Evolutionary conservation across 2,888 invertebrate genomes (phyloP), one percentile per base, ranked within the genome.

Genomic region (Crossocerus cetratus): DNA sequence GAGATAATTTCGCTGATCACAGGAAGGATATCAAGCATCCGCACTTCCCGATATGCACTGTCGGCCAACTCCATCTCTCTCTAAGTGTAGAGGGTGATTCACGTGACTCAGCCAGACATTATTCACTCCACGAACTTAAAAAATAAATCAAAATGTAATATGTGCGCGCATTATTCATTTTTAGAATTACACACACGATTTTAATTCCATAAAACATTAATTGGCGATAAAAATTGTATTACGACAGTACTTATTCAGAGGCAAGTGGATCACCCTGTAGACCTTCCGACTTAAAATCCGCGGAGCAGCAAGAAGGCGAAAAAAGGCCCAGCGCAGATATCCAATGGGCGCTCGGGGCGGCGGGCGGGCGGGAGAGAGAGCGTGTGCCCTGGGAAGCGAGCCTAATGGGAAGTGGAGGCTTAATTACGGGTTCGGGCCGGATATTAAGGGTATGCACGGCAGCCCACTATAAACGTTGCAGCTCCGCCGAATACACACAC

Each of bases 381-480:
- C 72, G 53, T 72, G 69, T 73, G 75, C 68, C 68, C 79, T 59
- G 60, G 80, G 72, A 74, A 76, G 73, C 76, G 80, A 82, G 83
- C 81, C 83, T 82, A 83, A 82, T 82, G 83, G 82, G 74, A 80
- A 83, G 74, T 66, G 70, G 80, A 70, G 72, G 80, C 76, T 83
- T 83, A 83, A 83, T 83, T 83, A 83, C 82, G 76, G 83, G 76
- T 75, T 75, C 68, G 55, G 65, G 77, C 49, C 83, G 83, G 83
- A 83, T 83, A 83, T 83, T 83, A 83, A 83, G 82, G 84, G 80
- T 82, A 77, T 83, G 83, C 83, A 82, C 84, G 83, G 80, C 76
- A 83, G 82, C 80, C 76, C 72, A 72, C 77, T 65, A 81, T 82
- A 81, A 82, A 82, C 81, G 82, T 74, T 68, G 77, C 76, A 74